A percentile compares a stretch with the other conserved stretches of the same genome.
These are phyloP conservation scores for Coelogynopora nodosa DNA, from an alignment of 2,888 invertebrate genomes.

Conservation along the genomic window DNA sequence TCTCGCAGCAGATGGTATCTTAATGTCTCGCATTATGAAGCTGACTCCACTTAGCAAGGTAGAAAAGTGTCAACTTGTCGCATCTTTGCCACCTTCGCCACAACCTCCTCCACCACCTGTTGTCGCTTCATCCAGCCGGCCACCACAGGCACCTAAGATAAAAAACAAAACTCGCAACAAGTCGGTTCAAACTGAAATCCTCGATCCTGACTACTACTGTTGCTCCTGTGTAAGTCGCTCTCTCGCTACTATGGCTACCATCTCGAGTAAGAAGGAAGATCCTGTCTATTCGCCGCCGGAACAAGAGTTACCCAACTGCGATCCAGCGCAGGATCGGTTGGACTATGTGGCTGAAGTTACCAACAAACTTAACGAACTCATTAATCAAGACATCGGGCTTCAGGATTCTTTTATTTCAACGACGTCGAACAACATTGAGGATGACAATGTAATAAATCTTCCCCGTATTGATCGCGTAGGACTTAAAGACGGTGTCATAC, in stretches of 20 bases:
- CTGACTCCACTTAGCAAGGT: background rate
- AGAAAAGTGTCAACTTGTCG: background rate
- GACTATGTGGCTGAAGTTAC: background rate
- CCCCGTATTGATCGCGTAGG: background rate
- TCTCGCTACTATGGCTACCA: background rate
- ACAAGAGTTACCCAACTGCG: background rate
- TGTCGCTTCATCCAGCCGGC: background rate
- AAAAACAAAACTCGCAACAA: background rate
- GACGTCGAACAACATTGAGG: background rate
- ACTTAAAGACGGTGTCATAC: background rate
- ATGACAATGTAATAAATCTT: background rate
- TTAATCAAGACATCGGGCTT: background rate
- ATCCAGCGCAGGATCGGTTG: background rate
- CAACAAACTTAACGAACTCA: background rate
- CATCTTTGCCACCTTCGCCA: background rate
- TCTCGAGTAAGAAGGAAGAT: background rate
- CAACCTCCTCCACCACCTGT: background rate
- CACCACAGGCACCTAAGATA: background rate
- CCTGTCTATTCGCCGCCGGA: background rate
- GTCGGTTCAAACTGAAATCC: background rate
- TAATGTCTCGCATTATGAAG: background rate
- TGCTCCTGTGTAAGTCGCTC: background rate
- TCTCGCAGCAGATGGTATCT: background rate
- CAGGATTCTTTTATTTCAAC: background rate
- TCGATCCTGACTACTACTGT: background rate